phyloP scores from a whole-genome alignment of 1,140 invertebrate species.

The Orussus abietinus region DNA sequence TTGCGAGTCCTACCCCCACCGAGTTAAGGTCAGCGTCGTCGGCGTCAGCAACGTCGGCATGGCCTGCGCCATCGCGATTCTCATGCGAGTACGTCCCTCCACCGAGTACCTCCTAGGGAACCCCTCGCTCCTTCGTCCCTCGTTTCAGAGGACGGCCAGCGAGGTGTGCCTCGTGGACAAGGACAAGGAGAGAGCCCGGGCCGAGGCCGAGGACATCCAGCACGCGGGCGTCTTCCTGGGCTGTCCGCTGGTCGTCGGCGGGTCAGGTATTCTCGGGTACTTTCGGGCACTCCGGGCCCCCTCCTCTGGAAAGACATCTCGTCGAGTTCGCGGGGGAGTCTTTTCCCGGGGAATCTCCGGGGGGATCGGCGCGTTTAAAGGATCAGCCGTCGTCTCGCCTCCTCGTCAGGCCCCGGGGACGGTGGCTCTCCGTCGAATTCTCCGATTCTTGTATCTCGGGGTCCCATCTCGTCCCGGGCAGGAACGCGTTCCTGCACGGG shows the following conservation, averaged over 20 bases:
- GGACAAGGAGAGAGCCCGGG: conserved; percentile 31
- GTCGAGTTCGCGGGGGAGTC: too few species aligned
- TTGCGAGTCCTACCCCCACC: conserved; percentile 33
- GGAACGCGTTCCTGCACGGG: too few species aligned
- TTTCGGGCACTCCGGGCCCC: too few species aligned
- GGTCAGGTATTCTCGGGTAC: too few species aligned
- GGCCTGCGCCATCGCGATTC: conserved; percentile 38
- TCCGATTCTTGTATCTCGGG: too few species aligned
- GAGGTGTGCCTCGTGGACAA: conserved; percentile 42
- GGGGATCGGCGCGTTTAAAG: too few species aligned
- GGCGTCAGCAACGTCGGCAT: conserved; percentile 39
- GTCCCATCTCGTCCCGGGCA: too few species aligned
- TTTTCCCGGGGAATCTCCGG: too few species aligned
- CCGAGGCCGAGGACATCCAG: conserved; percentile 40
- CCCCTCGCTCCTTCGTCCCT: conserved; percentile 13
- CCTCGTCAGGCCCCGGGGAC: too few species aligned
- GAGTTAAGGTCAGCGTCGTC: conserved; percentile 39
- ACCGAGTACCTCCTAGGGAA: not conserved
- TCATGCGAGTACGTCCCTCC: conserved; percentile 33
- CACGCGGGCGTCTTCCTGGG: conserved; percentile 39
- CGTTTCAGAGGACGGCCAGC: conserved; percentile 32
- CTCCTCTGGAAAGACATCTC: too few species aligned
- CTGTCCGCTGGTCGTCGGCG: conserved; percentile 36
- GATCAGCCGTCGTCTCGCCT: too few species aligned
- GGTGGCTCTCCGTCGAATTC: too few species aligned